These are phyloP conservation scores for Euzetes globulus DNA, from an alignment of 2,888 invertebrate species.

Conservation along the genomic window DNA sequence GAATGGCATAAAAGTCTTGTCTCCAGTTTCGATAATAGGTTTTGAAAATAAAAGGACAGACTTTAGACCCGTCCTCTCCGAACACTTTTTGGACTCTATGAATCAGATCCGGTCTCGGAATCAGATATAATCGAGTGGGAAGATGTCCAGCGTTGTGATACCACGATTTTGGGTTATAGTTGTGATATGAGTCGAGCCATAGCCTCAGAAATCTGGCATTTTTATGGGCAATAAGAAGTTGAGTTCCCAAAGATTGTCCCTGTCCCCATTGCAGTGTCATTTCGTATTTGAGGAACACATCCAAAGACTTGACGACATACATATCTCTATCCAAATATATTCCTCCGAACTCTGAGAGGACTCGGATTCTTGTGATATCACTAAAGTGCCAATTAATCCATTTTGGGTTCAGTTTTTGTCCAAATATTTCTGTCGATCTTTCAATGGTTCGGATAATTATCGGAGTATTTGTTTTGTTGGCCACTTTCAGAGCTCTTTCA, in stretches of 20 bases:
- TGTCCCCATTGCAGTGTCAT: conserved; percentile 47
- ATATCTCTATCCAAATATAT: conserved; percentile 48
- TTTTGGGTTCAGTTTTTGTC: conserved; percentile 46
- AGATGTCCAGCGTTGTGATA: too few relatives aligned
- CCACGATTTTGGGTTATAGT: not conserved
- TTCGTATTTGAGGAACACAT: conserved; percentile 46
- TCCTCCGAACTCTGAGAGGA: conserved; percentile 47
- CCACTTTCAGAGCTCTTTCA: conserved; percentile 31
- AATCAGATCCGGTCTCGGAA: too few relatives aligned
- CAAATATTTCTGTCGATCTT: conserved; percentile 47
- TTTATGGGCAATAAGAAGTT: conserved; percentile 46
- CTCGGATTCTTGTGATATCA: conserved; percentile 47
- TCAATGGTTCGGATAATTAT: conserved; percentile 37
- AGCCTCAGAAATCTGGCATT: conserved; percentile 46
- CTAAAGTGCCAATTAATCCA: conserved; percentile 46
- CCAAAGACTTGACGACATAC: conserved; percentile 45
- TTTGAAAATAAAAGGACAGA: not conserved
- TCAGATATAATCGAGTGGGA: too few relatives aligned
- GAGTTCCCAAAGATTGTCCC: conserved; percentile 45
- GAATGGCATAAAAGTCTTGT: not conserved
- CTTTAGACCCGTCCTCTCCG: too few relatives aligned
- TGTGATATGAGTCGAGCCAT: conserved; percentile 47
- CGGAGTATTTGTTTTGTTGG: conserved; percentile 36
- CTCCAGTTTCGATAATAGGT: not conserved
- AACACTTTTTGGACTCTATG: too few relatives aligned